These are phyloP conservation scores for Papilio helenus DNA, from an alignment of 1,140 invertebrate genomes.

Conservation along the genomic window DNA sequence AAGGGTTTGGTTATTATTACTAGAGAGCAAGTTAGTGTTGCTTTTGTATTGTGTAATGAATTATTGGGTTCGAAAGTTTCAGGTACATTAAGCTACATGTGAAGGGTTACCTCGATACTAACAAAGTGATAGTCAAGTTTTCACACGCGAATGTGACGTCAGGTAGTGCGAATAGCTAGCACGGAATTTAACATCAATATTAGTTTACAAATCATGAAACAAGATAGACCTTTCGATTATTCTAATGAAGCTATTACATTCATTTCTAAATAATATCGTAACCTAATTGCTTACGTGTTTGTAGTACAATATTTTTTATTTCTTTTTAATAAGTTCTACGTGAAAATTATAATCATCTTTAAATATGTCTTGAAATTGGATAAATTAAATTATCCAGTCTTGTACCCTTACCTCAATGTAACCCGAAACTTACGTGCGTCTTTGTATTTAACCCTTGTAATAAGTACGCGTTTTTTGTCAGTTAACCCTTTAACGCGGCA, in stretches of 20 bases:
- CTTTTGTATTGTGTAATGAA: constrained; percentile 78
- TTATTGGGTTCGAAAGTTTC: constrained; percentile 81
- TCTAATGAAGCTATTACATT: no score
- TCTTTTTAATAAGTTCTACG: no score
- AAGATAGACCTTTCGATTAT: no score
- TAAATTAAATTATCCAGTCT: constrained; percentile 47
- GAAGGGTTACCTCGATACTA: constrained; percentile 73
- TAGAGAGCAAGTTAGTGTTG: constrained; percentile 75
- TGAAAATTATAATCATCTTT: background rate
- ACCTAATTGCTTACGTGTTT: no score
- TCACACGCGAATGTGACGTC: constrained; percentile 77
- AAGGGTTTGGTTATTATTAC: constrained; percentile 79
- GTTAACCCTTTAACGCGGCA: constrained; percentile 76
- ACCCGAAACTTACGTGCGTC: constrained; percentile 62
- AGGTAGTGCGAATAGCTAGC: constrained; percentile 53
- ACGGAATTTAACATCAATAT: background rate
- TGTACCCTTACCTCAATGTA: constrained; percentile 56
- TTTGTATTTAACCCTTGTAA: constrained; percentile 74
- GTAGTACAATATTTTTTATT: no score
- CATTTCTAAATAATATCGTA: no score
- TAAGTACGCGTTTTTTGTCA: constrained; percentile 77
- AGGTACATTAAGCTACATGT: constrained; percentile 78
- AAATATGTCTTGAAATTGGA: background rate
- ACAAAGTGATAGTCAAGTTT: constrained; percentile 73
- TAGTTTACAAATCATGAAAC: background rate